Evolutionary conservation across 2,888 invertebrate species (phyloP), one percentile per base, ranked within the genome.

Genomic region (Pyrocoelia pectoralis): DNA sequence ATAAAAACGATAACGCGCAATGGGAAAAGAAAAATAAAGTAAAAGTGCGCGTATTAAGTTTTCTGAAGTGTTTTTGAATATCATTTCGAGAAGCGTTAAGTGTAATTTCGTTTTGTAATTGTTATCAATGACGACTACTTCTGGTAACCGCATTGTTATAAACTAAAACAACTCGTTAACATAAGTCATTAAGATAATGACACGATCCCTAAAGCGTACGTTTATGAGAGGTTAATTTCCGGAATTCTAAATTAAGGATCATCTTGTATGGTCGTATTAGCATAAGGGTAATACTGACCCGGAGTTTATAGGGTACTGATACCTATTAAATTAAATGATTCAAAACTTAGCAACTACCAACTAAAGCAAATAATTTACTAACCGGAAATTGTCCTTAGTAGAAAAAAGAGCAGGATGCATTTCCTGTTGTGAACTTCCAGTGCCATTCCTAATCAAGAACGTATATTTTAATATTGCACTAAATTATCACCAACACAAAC

Each of bases 351-450:
- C 29, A 38, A 41, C 18, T 18, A 24, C 24, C 6, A 5, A 24
- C 24, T 24, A 24, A 6, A 5, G 3, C 24, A 55, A 15, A 9
- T 12, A 62, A 61, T 59, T 19, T 58, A 72, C 72, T 72, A 68
- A 72, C 72, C 70, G 56, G 68, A 56, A 65, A 70, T 65, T 53
- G 65, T 54, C 56, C 60, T 62, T 56, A 71, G 63, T 15, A 70
- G 60, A 53, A 68, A 61, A 57, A 69, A 54, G 18, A 59, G 53
- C 53, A 53, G 59, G 53, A 59, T 53, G 46, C 59, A 59, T 54
- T 18, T 48, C 59, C 59, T 49, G 46, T 29, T 29, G 10, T n/a
- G 28, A 46, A 59, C 14, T 17, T 15, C 40, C 52, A 58, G 33
- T 58, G 58, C 58, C 58, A 58, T 58, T 50, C 52, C 50, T 58